Evolutionary conservation across 2,888 invertebrate genomes (phyloP), one percentile per base, ranked within the genome.

Genomic region (Ormia ochracea): DNA sequence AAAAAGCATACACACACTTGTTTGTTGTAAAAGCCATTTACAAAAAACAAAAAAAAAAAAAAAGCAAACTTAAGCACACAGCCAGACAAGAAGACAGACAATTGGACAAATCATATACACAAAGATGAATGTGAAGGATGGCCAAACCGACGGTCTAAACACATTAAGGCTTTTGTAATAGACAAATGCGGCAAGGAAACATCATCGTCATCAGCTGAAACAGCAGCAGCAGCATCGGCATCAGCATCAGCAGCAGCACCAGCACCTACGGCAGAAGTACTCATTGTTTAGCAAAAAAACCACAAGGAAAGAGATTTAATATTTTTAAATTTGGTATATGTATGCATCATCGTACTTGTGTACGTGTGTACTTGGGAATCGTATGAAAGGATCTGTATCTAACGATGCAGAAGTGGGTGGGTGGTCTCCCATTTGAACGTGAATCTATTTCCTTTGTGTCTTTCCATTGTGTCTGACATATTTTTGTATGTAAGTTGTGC

Each of bases 21-120:
- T 76, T 76, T 76, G 69, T 69, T 76, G 36, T 26, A 69, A 69
- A 63, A n/a, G 63, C 45, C 38, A 61, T 61, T 61, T n/a, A n/a
- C n/a, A n/a, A n/a, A n/a, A n/a, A n/a, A n/a, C n/a, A n/a, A n/a
- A n/a, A n/a, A n/a, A n/a, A 63, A 52, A 54, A 63, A 19, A 58
- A 21, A n/a, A 31, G 23, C 5, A 54, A n/a, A 38, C 7, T 12
- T n/a, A 48, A 26, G 36, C 28, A 50, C 9, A 38, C 9, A 17
- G 6, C 9, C 31, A 59, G 59, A 21, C 52, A 14, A 33, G 36
- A 28, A 45, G 48, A 48, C 65, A 56, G 58, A 65, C 31, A 48
- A 50, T 65, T 65, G 56, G 45, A 65, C 59, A 70, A 61, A 69
- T 69, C 61, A 38, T 63, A 69, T 21, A 56, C n/a, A 74, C 19